Percentiles rank a stretch among this genome's conserved stretches.
Evolutionary conservation across 2,797 vertebrate genomes (phyloP).

Genomic region (Gadopsis marmoratus): DNA sequence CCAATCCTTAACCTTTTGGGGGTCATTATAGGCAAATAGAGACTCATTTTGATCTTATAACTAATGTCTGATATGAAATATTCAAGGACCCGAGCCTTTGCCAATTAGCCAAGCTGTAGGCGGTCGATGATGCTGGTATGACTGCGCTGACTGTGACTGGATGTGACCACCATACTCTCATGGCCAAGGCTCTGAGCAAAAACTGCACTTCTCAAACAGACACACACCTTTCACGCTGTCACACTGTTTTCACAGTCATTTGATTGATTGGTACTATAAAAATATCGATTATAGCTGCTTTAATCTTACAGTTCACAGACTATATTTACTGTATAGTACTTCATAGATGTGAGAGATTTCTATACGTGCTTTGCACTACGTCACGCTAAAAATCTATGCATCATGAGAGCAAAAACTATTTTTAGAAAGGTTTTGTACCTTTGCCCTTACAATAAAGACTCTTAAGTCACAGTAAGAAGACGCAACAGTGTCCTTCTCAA

Average conservation of each 20-base stretch:
- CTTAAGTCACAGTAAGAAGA: background rate
- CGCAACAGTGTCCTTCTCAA: slow-evolving; percentile 15
- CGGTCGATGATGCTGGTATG: slow-evolving; percentile 42
- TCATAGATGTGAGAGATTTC: too few relatives aligned
- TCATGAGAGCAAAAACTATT: too few relatives aligned
- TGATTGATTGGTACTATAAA: too few relatives aligned
- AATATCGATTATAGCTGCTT: too few relatives aligned
- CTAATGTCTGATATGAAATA: slow-evolving; percentile 77
- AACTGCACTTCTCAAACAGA: slow-evolving; percentile 7
- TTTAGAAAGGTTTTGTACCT: background rate
- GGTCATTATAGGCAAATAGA: slow-evolving; percentile 64
- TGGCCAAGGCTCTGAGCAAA: slow-evolving; percentile 2
- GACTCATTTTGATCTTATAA: slow-evolving; percentile 62
- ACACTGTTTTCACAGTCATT: too few relatives aligned
- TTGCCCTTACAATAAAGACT: background rate
- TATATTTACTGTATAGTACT: too few relatives aligned
- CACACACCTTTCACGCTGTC: too few relatives aligned
- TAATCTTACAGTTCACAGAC: too few relatives aligned
- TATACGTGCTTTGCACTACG: too few relatives aligned
- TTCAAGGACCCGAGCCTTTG: slow-evolving; percentile 57
- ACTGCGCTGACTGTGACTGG: slow-evolving; percentile 28
- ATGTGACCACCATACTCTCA: slow-evolving; percentile 24
- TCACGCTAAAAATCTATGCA: too few relatives aligned
- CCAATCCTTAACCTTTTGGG: slow-evolving; percentile 57
- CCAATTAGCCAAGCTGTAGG: slow-evolving; percentile 72